A percentile compares a stretch with the other conserved stretches of the same genome.
Conservation (phyloP, 2,113 vertebrate genomes). For the Oryzias javanicus region DNA sequence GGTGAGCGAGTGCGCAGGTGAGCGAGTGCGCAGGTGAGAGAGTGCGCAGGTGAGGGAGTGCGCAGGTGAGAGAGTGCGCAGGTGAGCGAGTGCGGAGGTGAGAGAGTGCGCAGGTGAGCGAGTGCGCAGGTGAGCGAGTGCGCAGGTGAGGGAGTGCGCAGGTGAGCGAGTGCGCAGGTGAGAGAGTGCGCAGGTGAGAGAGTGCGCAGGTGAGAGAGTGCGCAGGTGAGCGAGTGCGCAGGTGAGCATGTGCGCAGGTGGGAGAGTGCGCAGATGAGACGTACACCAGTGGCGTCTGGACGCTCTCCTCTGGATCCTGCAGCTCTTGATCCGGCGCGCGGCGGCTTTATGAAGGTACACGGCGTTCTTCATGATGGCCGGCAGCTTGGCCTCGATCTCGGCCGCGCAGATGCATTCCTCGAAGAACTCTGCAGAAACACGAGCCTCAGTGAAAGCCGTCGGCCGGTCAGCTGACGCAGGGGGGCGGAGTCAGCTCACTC, state of each 20-base stretch:
- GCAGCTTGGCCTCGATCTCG: slow-evolving; percentile 95
- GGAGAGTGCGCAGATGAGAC: slow-evolving; percentile 18
- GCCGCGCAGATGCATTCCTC: slow-evolving; percentile 96
- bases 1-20: too few species aligned
- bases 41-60: too few species aligned
- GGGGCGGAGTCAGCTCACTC: slow-evolving; percentile 77
- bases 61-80: too few species aligned
- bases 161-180: too few species aligned
- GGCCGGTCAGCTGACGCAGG: too few species aligned
- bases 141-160: too few species aligned
- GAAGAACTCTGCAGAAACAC: slow-evolving; percentile 85
- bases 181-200: too few species aligned
- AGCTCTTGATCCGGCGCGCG: slow-evolving; percentile 95
- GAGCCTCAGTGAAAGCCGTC: background rate
- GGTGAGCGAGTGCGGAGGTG: too few species aligned
- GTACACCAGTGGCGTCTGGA: slow-evolving; percentile 81
- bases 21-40: too few species aligned
- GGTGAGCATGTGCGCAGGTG: background rate
- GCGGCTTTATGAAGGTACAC: slow-evolving; percentile 96
- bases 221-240: background rate
- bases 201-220: background rate
- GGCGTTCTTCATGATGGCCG: slow-evolving; percentile 96
- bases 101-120: too few species aligned
- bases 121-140: too few species aligned
- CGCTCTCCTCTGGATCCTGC: slow-evolving; percentile 86